Conservation (phyloP, 2,888 invertebrate genomes). For the Papilio protenor region DNA sequence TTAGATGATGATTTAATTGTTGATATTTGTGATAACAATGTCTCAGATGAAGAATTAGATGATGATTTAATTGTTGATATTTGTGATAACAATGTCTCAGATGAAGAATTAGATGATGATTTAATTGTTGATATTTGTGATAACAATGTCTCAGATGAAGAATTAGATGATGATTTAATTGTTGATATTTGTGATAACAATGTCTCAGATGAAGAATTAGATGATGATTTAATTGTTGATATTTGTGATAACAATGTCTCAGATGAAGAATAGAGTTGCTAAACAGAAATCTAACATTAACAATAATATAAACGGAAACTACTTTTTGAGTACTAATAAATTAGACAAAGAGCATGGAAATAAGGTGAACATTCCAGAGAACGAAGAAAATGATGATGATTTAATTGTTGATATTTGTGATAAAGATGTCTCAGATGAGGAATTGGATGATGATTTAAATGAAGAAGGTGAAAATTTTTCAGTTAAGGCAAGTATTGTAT, state of each 20-base stretch:
- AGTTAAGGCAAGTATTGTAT: conserved; percentile 17
- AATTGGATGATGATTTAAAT: conserved; percentile 65
- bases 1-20: too few relatives aligned
- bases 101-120: too few relatives aligned
- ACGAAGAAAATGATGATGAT: conserved; percentile 65
- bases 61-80: too few relatives aligned
- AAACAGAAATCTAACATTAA: conserved; percentile 59
- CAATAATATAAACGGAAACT: conserved; percentile 57
- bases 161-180: too few relatives aligned
- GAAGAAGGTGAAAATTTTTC: conserved; percentile 51
- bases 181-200: too few relatives aligned
- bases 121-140: too few relatives aligned
- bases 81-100: too few relatives aligned
- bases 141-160: too few relatives aligned
- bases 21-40: too few relatives aligned
- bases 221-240: conserved; percentile 60
- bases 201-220: too few relatives aligned
- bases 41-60: too few relatives aligned
- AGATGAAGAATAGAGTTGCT: conserved; percentile 73
- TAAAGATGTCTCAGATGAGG: conserved; percentile 67
- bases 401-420: conserved; percentile 76
- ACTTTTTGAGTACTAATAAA: conserved; percentile 56
- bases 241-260: too few relatives aligned
- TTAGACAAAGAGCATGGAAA: conserved; percentile 51
- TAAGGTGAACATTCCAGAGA: conserved; percentile 56